Evolutionary conservation across 2,888 invertebrate species (phyloP).

Genomic region (Lucinisca nassula): DNA sequence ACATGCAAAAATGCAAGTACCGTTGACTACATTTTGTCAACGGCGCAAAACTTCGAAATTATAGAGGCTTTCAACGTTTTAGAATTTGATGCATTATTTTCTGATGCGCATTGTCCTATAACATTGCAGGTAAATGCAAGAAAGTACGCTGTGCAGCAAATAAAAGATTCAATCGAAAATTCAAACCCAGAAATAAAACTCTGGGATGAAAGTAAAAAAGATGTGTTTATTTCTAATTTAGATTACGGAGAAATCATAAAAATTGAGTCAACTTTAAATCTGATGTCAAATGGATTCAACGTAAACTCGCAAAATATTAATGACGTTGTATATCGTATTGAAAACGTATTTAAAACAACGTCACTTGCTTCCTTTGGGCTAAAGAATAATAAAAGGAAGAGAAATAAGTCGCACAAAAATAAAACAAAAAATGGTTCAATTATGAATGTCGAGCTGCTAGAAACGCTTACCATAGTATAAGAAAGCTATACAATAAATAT

Average conservation of each 20-base stretch:
- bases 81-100: neutral
- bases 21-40: slow-evolving; percentile 2
- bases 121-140: neutral
- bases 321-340: neutral
- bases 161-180: neutral
- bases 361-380: neutral
- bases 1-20: neutral
- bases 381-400: neutral
- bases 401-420: neutral
- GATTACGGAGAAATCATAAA: neutral
- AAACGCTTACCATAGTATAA: neutral
- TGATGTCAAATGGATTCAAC: neutral
- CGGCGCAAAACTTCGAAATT: neutral
- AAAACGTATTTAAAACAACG: neutral
- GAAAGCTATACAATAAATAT: neutral
- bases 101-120: neutral
- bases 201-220: neutral
- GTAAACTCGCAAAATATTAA: neutral
- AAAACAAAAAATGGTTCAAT: neutral
- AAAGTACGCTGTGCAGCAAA: neutral
- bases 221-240: neutral
- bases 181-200: neutral
- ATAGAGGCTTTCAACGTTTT: neutral
- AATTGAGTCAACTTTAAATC: neutral
- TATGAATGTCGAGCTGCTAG: neutral